Percentiles rank a stretch among this genome's conserved stretches.
phyloP scores from a whole-genome alignment of 2,113 vertebrate genomes.

The Mesembrinibis cayennensis region DNA sequence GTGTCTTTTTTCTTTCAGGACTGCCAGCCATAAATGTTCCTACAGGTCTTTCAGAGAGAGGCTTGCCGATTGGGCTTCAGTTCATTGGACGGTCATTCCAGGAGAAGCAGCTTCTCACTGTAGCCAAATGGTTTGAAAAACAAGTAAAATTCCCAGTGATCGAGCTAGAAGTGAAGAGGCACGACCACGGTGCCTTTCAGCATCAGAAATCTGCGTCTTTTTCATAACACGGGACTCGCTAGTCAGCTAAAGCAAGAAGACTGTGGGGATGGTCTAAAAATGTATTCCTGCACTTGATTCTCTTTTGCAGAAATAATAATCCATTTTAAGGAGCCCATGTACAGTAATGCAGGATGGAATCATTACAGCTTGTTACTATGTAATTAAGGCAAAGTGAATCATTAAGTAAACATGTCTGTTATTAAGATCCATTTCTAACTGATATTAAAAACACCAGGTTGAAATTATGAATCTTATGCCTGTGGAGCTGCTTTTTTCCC shows the following conservation, averaged over 20 bases:
- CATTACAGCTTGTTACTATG: background rate
- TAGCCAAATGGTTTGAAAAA: slow-evolving; percentile 94
- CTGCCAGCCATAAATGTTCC: slow-evolving; percentile 90
- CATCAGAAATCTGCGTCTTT: slow-evolving; percentile 63
- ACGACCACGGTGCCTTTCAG: background rate
- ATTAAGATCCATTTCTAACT: background rate
- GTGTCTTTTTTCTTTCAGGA: slow-evolving; percentile 70
- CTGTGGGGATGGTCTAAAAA: background rate
- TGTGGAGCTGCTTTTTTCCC: background rate
- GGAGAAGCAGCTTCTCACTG: slow-evolving; percentile 85
- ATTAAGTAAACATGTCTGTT: background rate
- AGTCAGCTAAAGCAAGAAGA: background rate
- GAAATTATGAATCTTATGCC: background rate
- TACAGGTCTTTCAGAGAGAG: slow-evolving; percentile 81
- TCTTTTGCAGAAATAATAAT: background rate
- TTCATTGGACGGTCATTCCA: slow-evolving; percentile 86
- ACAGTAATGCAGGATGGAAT: background rate
- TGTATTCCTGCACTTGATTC: background rate
- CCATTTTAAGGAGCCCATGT: background rate
- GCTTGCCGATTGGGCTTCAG: slow-evolving; percentile 91
- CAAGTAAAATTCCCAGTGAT: slow-evolving; percentile 86
- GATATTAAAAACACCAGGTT: background rate
- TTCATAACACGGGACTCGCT: background rate
- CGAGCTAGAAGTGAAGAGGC: slow-evolving; percentile 57
- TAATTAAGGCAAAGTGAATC: slow-evolving; percentile 1